phyloP scores from a whole-genome alignment of 2,113 vertebrate species.

The Ploceus nigricollis region DNA sequence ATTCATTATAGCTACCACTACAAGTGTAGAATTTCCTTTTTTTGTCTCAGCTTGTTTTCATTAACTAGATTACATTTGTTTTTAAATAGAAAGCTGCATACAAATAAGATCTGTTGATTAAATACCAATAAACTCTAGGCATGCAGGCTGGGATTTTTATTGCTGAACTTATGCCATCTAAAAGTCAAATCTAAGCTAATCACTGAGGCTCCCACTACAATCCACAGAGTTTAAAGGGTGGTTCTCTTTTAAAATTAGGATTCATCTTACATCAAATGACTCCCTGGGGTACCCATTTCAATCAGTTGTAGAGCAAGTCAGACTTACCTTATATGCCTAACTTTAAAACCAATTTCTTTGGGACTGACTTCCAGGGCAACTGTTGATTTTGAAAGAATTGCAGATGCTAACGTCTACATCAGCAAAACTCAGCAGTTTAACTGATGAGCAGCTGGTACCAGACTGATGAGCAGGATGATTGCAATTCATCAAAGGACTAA shows the following conservation, averaged over 20 bases:
- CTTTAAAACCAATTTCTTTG: neutral
- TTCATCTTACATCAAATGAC: neutral
- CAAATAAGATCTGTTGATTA: constrained; percentile 9
- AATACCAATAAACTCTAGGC: neutral
- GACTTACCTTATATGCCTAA: neutral
- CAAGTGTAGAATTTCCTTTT: neutral
- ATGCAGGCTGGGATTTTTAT: neutral
- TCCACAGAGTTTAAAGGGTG: neutral
- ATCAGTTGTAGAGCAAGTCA: neutral
- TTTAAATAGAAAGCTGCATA: constrained; percentile 7
- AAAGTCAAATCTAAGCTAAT: neutral
- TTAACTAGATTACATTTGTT: neutral
- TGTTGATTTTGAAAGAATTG: constrained; percentile 31
- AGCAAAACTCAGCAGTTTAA: constrained; percentile 39
- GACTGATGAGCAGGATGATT: constrained; percentile 26
- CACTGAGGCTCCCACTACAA: neutral
- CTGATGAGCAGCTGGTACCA: constrained; percentile 51
- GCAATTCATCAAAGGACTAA: constrained; percentile 39
- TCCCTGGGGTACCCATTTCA: neutral
- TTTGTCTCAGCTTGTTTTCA: constrained; percentile 6
- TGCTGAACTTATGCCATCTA: neutral
- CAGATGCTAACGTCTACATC: neutral
- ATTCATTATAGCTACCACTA: neutral
- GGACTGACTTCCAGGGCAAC: neutral
- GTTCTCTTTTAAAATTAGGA: neutral